A percentile compares a stretch with the other conserved stretches of the same genome.
These are phyloP conservation scores for Endotricha flammealis DNA, from an alignment of 2,888 invertebrate genomes.

Conservation along the genomic window DNA sequence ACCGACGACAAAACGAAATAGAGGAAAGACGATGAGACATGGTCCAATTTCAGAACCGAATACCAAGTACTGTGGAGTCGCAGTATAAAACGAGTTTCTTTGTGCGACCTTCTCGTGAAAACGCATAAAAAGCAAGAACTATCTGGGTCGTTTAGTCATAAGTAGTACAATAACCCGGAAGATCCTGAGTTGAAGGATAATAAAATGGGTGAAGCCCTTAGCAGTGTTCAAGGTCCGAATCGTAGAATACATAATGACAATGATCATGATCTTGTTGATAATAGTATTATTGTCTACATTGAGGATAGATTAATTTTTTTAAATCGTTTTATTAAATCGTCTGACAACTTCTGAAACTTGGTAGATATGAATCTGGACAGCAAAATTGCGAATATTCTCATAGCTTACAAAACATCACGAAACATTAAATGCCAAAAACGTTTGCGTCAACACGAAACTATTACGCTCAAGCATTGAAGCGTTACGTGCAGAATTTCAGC, in stretches of 20 bases:
- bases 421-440: conserved; percentile 5
- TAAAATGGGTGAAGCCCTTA: conserved; percentile 2
- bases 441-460: background rate
- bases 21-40: conserved; percentile 38
- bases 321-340: too few relatives aligned
- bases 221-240: background rate
- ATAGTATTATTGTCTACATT: background rate
- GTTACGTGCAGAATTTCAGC: background rate
- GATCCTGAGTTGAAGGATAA: conserved; percentile 1
- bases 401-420: conserved; percentile 6
- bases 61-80: background rate
- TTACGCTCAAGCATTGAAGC: background rate
- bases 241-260: background rate
- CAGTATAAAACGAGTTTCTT: background rate
- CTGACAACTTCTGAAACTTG: too few relatives aligned
- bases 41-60: conserved; percentile 15
- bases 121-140: conserved; percentile 5
- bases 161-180: conserved; percentile 10
- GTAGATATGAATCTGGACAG: too few relatives aligned
- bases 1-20: conserved; percentile 49
- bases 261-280: background rate
- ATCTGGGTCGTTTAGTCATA: conserved; percentile 9
- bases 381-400: too few relatives aligned
- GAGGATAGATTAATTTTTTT: too few relatives aligned
- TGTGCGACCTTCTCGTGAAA: conserved; percentile 5